These are phyloP conservation scores for Muscina levida DNA, from an alignment of 2,888 invertebrate species.

Conservation along the genomic window DNA sequence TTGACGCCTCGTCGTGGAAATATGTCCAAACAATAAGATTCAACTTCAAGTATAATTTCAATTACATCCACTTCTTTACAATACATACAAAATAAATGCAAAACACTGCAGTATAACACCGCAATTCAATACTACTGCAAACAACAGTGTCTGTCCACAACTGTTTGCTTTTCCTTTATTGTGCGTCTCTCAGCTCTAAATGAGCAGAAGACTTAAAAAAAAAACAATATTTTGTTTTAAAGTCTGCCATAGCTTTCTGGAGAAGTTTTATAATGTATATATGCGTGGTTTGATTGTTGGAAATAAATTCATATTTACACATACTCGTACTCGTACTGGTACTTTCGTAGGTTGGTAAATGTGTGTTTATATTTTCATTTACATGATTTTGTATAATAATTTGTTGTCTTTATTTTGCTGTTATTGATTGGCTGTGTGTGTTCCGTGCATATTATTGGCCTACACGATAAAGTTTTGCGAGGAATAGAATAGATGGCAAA, in stretches of 20 bases:
- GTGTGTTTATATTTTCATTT: no score
- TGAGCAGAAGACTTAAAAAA: background rate
- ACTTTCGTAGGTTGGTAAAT: no score
- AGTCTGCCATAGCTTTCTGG: slow-evolving; percentile 19
- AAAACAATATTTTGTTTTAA: no score
- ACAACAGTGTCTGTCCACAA: slow-evolving; percentile 48
- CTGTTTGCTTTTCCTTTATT: slow-evolving; percentile 40
- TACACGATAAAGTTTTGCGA: no score
- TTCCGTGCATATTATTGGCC: no score
- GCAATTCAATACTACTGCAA: slow-evolving; percentile 55
- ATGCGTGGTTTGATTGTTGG: slow-evolving; percentile 12
- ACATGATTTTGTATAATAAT: no score
- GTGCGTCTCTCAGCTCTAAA: slow-evolving; percentile 4
- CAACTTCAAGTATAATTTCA: slow-evolving; percentile 60
- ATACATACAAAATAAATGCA: background rate
- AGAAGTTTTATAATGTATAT: slow-evolving; percentile 21
- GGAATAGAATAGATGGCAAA: no score
- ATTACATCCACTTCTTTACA: slow-evolving; percentile 38
- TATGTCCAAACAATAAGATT: slow-evolving; percentile 35
- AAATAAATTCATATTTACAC: background rate
- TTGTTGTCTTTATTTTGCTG: no score
- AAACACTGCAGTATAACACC: slow-evolving; percentile 13
- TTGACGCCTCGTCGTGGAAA: background rate
- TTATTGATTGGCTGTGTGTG: no score
- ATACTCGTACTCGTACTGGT: no score